These are phyloP conservation scores for Numida meleagris DNA, from an alignment of 2,113 vertebrate genomes.

Conservation along the genomic window DNA sequence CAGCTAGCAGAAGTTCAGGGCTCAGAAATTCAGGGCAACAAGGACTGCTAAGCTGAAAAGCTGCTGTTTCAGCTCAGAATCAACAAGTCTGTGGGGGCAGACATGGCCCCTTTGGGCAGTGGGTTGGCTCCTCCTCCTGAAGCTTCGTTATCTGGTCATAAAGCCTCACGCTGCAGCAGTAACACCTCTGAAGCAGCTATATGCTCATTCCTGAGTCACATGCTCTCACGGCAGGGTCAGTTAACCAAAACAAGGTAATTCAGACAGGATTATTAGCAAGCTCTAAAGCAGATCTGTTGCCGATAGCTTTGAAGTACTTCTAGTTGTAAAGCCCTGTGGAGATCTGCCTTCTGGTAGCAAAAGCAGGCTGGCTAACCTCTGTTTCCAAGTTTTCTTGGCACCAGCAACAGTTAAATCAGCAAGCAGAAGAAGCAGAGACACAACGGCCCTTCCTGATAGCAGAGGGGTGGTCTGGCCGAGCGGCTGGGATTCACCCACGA, in stretches of 20 bases:
- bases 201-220: neutral
- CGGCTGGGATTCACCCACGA: neutral
- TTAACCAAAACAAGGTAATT: slow-evolving; percentile 3
- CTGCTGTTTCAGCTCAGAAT: neutral
- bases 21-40: neutral
- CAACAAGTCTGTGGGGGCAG: neutral
- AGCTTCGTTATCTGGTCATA: neutral
- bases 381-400: neutral
- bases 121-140: neutral
- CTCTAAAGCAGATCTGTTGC: neutral
- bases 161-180: neutral
- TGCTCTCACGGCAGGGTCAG: neutral
- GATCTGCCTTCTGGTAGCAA: slow-evolving; percentile 2
- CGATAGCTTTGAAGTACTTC: neutral
- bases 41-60: neutral
- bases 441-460: neutral
- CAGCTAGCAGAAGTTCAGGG: neutral
- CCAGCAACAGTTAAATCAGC: neutral
- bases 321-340: neutral
- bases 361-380: neutral
- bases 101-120: neutral
- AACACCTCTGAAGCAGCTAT: neutral
- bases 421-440: neutral
- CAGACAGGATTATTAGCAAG: neutral
- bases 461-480: neutral